Conservation (phyloP, 2,888 invertebrate genomes). For the Perizoma affinitatum region DNA sequence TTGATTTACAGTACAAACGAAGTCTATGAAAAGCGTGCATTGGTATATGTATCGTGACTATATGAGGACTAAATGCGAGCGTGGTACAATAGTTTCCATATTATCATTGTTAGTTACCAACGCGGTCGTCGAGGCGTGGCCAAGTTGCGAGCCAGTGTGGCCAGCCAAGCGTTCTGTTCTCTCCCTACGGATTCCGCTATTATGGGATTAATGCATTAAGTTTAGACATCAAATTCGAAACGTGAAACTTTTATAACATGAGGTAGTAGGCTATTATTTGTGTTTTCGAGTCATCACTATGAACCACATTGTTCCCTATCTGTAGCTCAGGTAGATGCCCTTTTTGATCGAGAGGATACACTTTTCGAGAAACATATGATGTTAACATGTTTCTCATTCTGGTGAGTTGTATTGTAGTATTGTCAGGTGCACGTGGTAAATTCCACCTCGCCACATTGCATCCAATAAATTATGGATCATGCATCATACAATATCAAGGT, state of each 20-base stretch:
- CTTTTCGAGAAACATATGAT: too few species aligned
- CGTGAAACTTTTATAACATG: slow-evolving; percentile 12
- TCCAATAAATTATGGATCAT: slow-evolving; percentile 15
- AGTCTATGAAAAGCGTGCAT: slow-evolving; percentile 43
- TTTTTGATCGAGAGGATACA: background rate
- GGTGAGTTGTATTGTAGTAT: background rate
- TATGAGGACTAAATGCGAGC: slow-evolving; percentile 47
- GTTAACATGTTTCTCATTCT: too few species aligned
- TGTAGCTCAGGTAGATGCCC: slow-evolving; percentile 1
- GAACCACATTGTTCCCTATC: background rate
- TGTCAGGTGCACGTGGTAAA: slow-evolving; percentile 7
- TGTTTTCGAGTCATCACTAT: background rate
- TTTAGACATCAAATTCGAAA: slow-evolving; percentile 26
- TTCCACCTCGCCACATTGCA: slow-evolving; percentile 12
- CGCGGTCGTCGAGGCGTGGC: slow-evolving; percentile 62
- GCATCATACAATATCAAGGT: slow-evolving; percentile 29
- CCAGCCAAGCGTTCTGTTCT: slow-evolving; percentile 59
- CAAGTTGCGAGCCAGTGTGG: slow-evolving; percentile 48
- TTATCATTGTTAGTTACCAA: slow-evolving; percentile 52
- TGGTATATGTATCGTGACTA: slow-evolving; percentile 49
- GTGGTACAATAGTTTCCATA: slow-evolving; percentile 59
- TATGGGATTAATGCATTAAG: slow-evolving; percentile 44
- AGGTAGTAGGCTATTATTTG: background rate
- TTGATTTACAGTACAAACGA: slow-evolving; percentile 45
- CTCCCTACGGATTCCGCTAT: slow-evolving; percentile 55